These are phyloP conservation scores for Gallinago nigripennis DNA, from an alignment of 2,797 vertebrate genomes.

Conservation along the genomic window DNA sequence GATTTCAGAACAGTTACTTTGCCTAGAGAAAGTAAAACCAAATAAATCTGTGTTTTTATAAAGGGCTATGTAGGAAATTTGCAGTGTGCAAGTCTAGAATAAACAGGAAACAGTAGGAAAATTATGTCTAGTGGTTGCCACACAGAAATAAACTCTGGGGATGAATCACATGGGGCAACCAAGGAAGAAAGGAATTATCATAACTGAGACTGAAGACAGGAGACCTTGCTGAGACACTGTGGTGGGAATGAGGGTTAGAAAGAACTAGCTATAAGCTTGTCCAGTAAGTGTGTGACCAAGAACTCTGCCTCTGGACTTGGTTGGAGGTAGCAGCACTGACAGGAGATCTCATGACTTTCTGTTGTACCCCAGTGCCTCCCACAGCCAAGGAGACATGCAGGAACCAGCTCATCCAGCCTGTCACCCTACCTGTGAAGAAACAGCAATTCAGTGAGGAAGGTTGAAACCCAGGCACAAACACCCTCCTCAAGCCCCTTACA, in stretches of 20 bases:
- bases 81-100: background rate
- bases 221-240: background rate
- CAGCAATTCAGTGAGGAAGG: background rate
- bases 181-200: background rate
- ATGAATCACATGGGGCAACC: background rate
- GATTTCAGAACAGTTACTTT: constrained; percentile 9
- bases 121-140: background rate
- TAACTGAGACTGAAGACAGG: background rate
- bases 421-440: background rate
- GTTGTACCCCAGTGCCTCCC: background rate
- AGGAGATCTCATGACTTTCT: background rate
- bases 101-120: constrained; percentile 14
- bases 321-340: background rate
- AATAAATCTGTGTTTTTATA: background rate
- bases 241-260: background rate
- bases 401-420: background rate
- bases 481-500: background rate
- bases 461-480: background rate
- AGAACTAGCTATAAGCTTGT: background rate
- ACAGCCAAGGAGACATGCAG: background rate
- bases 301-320: background rate
- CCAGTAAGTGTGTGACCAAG: background rate
- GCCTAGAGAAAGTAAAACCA: constrained; percentile 1
- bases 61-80: background rate
- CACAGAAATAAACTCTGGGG: background rate